Evolutionary conservation across 64 coral and sea anemone species (phyloP), one percentile per base, ranked within the genome.

Genomic region (Exaiptasia diaphana): DNA sequence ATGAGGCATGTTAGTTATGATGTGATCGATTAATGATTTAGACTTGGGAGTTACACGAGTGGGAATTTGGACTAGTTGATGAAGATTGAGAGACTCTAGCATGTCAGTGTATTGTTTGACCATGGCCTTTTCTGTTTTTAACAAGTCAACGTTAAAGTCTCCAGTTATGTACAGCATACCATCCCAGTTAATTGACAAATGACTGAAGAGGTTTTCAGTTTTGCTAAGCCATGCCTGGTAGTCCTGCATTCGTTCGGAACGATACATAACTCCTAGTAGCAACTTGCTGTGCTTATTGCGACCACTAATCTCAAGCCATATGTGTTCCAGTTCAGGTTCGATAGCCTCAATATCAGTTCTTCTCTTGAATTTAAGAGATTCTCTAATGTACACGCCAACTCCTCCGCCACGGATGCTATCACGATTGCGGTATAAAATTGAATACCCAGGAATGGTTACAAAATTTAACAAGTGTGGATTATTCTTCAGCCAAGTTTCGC

Each of bases 401-500:
- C 76, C 86, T 4, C 86, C 86, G 20, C 84, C 72, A 4, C 43
- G 35, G 4, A 50, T 17, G 9, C 34, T 53, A 35, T 86, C 57
- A 12, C 83, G 54, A 62, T 79, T 79, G 14, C 72, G 68, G 44
- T 74, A 90, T 22, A 77, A 68, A 30, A 45, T 32, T 57, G 20
- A 6, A 25, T 73, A 89, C 4, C 86, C 86, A 17, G 76, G 65
- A 27, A 89, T 82, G n/a, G 75, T 81, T 0, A 77, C 79, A 68
- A 83, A 58, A 30, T 76, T 32, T 33, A 90, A 24, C 4, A 76
- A 60, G n/a, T 46, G 71, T 18, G 78, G 56, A 12, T 83, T 83
- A n/a, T 90, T 54, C 45, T 83, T 83, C 5, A 90, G 33, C 87
- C 87, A 90, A 15, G 78, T 90, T 53, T 90, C 81, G 37, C 81